Base-by-base conservation (phyloP, 2,797 vertebrate genomes). In the Sebastes ruberrimus region DNA sequence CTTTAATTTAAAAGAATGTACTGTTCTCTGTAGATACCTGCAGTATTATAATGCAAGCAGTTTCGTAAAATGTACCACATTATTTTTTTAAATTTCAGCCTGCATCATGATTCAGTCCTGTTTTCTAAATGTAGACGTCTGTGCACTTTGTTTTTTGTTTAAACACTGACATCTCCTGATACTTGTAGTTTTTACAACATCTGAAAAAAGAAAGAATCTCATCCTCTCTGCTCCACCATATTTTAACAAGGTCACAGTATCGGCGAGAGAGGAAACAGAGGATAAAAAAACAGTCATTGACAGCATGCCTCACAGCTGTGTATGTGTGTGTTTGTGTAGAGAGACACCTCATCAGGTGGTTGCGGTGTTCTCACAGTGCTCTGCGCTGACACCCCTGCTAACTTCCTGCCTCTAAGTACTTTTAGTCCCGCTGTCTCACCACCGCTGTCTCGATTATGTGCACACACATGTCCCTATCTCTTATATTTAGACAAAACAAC, bases 321-420 rank as follows among this genome's bases (percentile, higher is more conserved):
- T 46, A 14, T 63, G 23, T 78, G 53, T 62, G 59, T 62, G 63
- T 55, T 32, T 56, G 33, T 28, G 28, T 11, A 53, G 49, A 20
- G 49, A 80, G 67, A 88, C 79, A 77, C 49, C 81, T 91, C 85
- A 76, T 91, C 89, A 89, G 85, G 82, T 92, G 82, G 87, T 85
- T 71, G 71, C 61, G 71, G 59, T 78, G 74, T 80, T 88, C 71
- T 89, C 66, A 75, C 67, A 64, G 76, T 6, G 25, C 55, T 85
- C 55, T 79, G 75, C 33, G 20, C 68, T 71, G 49, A 80, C 65
- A 20, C 62, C 67, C 49, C 69, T 73, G 82, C 78, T 81, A 74
- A 87, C 86, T 86, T 91, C 85, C 88, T 89, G 83, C 69, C 65
- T 85, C 28, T 33, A 2, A 57, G 63, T 92, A 87, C 89, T 88